A percentile compares a stretch with the other conserved stretches of the same genome.
Conservation (phyloP, 2,113 vertebrate species). For the Albula goreensis region DNA sequence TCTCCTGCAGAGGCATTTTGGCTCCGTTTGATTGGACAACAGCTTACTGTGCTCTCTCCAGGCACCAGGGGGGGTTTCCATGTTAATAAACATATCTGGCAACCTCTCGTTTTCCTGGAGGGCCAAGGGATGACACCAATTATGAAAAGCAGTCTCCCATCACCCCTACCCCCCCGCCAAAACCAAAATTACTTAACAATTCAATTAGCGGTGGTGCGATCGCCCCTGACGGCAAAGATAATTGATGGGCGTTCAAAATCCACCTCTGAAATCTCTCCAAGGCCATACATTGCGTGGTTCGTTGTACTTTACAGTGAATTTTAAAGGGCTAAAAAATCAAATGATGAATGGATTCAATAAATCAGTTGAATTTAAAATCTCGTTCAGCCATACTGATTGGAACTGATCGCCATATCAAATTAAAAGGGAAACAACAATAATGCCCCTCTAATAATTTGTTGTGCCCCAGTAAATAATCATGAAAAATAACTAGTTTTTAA, state of each 20-base stretch:
- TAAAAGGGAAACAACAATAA: neutral
- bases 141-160: constrained; percentile 83
- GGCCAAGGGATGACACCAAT: constrained; percentile 84
- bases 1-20: constrained; percentile 87
- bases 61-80: constrained; percentile 75
- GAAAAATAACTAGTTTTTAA: too few species aligned
- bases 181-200: constrained; percentile 97
- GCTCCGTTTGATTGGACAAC: constrained; percentile 78
- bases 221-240: constrained; percentile 80
- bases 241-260: constrained; percentile 77
- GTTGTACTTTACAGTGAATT: constrained; percentile 48
- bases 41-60: constrained; percentile 87
- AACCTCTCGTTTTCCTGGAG: constrained; percentile 83
- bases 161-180: constrained; percentile 69
- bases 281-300: constrained; percentile 3
- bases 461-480: too few species aligned
- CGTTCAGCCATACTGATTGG: neutral
- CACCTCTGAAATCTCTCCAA: constrained; percentile 44
- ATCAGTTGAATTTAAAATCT: neutral
- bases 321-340: constrained; percentile 42
- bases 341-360: neutral
- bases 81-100: constrained; percentile 98
- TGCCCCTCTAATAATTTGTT: too few species aligned
- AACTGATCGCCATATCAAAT: neutral
- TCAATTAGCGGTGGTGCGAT: constrained; percentile 96